Base-by-base conservation (phyloP, 2,888 invertebrate genomes). In the Melolontha melolontha region DNA sequence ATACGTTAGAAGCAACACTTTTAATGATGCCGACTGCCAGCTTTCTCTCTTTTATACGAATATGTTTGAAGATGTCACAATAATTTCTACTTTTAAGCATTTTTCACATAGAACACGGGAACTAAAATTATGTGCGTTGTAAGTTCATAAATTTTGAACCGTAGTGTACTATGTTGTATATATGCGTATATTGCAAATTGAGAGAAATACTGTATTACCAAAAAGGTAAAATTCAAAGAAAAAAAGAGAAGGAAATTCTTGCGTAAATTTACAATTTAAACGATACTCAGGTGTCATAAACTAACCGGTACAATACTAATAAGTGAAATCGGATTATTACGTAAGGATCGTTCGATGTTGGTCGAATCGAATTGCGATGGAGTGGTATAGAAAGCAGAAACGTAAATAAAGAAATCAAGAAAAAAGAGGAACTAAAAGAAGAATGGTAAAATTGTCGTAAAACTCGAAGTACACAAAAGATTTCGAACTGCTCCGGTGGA, bases 281-380 rank as follows among this genome's bases (percentile, higher is more conserved):
- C 50, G 42, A 44, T 44, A 44, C 16, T 27, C 27, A 12, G 17
- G 50, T 22, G 41, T 54, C 50, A 54, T 64, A 64, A 64, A 64
- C 34, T 34, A 54, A 44, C 54, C 51, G 51, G 14, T 34, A 66
- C 57, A 66, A 66, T 66, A 66, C 66, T 57, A 57, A 55, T 66
- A 66, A 66, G 57, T 66, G 57, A 66, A 66, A 66, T 66, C 66
- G 66, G 66, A 66, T 66, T 66, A 59, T 66, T 62, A 34, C 47
- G 59, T 62, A 62, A 62, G 59, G 22, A 62, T 49, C 34, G 47
- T 62, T 62, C 47, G 47, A 62, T 16, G 47, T 47, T 62, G 59
- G 11, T 57, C 17, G 42, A n/a, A 34, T 47, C 14, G 66, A 57
- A 40, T 41, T 22, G 50, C 50, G 41, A 59, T 29, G 42, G 49